phyloP scores from a whole-genome alignment of 2,888 invertebrate genomes.

The Sericinus montela region DNA sequence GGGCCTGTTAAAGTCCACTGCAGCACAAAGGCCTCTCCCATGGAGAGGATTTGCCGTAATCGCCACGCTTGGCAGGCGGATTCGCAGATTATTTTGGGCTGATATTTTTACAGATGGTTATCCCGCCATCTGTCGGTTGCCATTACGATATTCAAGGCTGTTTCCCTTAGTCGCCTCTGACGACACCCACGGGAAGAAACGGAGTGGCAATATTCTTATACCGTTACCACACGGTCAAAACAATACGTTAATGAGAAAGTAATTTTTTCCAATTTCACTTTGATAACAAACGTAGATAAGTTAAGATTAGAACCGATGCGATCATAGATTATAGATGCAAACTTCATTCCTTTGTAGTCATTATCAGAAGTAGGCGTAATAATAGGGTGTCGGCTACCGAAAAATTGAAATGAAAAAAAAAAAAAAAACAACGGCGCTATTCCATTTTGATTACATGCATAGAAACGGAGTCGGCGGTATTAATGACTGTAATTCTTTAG shows the following conservation, averaged over 20 bases:
- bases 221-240: too few relatives aligned
- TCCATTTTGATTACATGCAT: conserved; percentile 38
- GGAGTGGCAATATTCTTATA: too few relatives aligned
- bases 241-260: not conserved
- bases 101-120: too few relatives aligned
- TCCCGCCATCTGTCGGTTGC: too few relatives aligned
- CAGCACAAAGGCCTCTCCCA: too few relatives aligned
- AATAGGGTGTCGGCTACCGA: conserved; percentile 36
- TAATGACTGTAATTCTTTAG: conserved; percentile 41
- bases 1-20: too few relatives aligned
- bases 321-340: conserved; percentile 15
- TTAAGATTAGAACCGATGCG: conserved; percentile 6
- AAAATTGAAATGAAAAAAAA: conserved; percentile 31
- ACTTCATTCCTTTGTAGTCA: conserved; percentile 27
- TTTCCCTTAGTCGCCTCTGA: too few relatives aligned
- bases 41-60: too few relatives aligned
- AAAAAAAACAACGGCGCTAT: conserved; percentile 20
- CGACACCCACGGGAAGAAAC: too few relatives aligned
- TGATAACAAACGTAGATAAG: conserved; percentile 11
- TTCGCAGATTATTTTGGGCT: too few relatives aligned
- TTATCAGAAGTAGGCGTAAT: conserved; percentile 44
- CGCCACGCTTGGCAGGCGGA: too few relatives aligned
- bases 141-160: too few relatives aligned
- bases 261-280: not conserved
- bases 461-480: conserved; percentile 34